Evolutionary conservation across 2,113 vertebrate genomes (phyloP).

Genomic region (Eleginops maclovinus): DNA sequence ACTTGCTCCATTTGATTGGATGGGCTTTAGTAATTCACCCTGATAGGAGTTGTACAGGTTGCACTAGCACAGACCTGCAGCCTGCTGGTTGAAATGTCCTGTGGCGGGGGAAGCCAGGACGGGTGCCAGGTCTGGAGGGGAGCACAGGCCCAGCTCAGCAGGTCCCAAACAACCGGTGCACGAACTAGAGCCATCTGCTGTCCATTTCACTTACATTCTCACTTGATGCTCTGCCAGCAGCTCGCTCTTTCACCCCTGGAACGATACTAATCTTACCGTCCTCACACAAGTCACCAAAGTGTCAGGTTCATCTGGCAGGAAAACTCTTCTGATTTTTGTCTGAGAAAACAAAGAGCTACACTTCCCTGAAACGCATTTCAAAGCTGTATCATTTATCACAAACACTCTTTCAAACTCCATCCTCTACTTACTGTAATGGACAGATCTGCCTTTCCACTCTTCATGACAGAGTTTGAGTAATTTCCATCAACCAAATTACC

Average conservation of each 20-base stretch:
- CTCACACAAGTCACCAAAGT: conserved; percentile 49
- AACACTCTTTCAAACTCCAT: conserved; percentile 24
- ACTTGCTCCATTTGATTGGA: conserved; percentile 10
- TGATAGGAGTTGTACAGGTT: conserved; percentile 39
- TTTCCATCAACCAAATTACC: conserved; percentile 75
- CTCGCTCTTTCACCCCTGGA: conserved; percentile 53
- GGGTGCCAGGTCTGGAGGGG: conserved; percentile 69
- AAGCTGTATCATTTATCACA: conserved; percentile 45
- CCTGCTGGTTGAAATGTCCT: conserved; percentile 41
- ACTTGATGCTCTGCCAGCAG: conserved; percentile 67
- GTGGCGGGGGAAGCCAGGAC: conserved; percentile 44
- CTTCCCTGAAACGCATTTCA: conserved; percentile 47
- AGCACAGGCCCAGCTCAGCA: conserved; percentile 55
- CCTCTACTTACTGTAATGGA: conserved; percentile 67
- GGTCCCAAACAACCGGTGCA: conserved; percentile 64
- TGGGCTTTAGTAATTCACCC: conserved; percentile 10
- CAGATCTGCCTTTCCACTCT: conserved; percentile 53
- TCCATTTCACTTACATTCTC: conserved; percentile 67
- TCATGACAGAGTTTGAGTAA: conserved; percentile 60
- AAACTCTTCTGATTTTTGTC: conserved; percentile 25
- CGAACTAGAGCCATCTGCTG: conserved; percentile 76
- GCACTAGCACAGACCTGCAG: conserved; percentile 36
- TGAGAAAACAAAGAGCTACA: conserved; percentile 45
- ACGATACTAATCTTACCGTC: conserved; percentile 33
- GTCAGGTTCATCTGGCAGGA: conserved; percentile 36